Percentiles rank a stretch among this genome's conserved stretches.
Evolutionary conservation across 2,888 invertebrate species (phyloP).

Genomic region (Eumerus sabulonum): DNA sequence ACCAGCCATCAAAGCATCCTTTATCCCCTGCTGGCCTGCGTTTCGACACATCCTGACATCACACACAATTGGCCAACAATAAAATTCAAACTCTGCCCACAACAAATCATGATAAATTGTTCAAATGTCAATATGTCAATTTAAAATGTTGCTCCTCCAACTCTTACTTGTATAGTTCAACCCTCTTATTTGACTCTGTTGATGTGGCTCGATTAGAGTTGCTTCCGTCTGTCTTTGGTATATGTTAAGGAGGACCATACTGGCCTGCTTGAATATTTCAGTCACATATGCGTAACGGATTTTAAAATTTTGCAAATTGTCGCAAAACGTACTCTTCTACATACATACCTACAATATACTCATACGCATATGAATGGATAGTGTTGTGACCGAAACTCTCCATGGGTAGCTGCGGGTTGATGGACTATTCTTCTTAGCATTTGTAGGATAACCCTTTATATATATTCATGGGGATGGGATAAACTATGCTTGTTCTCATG

Average conservation of each 20-base stretch:
- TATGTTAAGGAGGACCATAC: slow-evolving; percentile 5
- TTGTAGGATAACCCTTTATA: no score
- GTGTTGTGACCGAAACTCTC: no score
- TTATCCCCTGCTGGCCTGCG: no score
- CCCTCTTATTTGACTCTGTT: no score
- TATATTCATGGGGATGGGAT: no score
- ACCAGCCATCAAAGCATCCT: not conserved
- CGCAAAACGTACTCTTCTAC: slow-evolving; percentile 38
- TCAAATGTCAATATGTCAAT: slow-evolving; percentile 75
- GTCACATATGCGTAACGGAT: slow-evolving; percentile 56
- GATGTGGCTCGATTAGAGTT: slow-evolving; percentile 39
- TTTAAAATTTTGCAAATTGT: slow-evolving; percentile 64
- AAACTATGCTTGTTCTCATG: no score
- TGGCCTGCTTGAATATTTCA: slow-evolving; percentile 40
- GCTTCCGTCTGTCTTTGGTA: slow-evolving; percentile 16
- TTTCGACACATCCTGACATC: not conserved
- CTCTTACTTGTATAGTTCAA: slow-evolving; percentile 10
- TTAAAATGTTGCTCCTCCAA: slow-evolving; percentile 63
- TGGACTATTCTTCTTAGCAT: no score
- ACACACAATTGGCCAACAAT: slow-evolving; percentile 11
- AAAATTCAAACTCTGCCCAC: slow-evolving; percentile 71
- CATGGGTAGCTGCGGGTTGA: no score
- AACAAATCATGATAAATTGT: slow-evolving; percentile 78
- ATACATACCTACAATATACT: no score
- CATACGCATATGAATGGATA: no score